A percentile compares a stretch with the other conserved stretches of the same genome.
phyloP scores from a whole-genome alignment of 2,888 invertebrate species.

The Campopleginae sp. region DNA sequence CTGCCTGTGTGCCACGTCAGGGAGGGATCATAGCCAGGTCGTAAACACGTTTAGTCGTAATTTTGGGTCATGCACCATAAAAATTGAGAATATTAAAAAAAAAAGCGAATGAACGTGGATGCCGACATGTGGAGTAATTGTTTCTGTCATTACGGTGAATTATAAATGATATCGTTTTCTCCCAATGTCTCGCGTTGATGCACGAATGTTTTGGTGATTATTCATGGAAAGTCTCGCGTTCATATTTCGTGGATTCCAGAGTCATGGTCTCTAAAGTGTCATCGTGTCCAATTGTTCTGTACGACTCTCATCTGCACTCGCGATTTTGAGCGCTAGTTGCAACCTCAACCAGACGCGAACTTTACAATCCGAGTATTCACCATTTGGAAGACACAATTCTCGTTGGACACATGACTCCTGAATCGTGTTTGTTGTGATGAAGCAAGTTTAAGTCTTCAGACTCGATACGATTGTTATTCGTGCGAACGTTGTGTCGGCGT shows the following conservation, averaged over 20 bases:
- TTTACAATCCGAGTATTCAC: slow-evolving; percentile 37
- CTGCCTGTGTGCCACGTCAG: too few species aligned
- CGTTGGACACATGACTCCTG: background rate
- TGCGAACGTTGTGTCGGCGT: slow-evolving; percentile 9
- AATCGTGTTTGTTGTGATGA: background rate
- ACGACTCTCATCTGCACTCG: slow-evolving; percentile 34
- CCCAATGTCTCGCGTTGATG: background rate
- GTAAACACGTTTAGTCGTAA: too few species aligned
- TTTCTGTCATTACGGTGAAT: background rate
- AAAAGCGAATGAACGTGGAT: too few species aligned
- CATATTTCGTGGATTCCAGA: slow-evolving; percentile 18
- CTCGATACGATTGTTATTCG: background rate
- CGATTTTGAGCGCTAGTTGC: slow-evolving; percentile 38
- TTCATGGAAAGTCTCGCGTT: background rate
- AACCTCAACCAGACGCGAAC: slow-evolving; percentile 52
- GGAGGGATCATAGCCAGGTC: too few species aligned
- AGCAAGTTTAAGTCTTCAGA: slow-evolving; percentile 15
- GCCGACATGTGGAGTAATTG: too few species aligned
- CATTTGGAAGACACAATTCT: slow-evolving; percentile 21
- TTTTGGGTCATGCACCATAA: too few species aligned
- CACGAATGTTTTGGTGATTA: background rate
- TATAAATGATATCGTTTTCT: background rate
- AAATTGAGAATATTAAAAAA: too few species aligned
- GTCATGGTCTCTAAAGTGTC: slow-evolving; percentile 13
- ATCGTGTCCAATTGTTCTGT: slow-evolving; percentile 43